Percentiles rank a stretch among this genome's conserved stretches.
Conservation (phyloP, 1,140 invertebrate species). For the Drosophila kurseongensis region DNA sequence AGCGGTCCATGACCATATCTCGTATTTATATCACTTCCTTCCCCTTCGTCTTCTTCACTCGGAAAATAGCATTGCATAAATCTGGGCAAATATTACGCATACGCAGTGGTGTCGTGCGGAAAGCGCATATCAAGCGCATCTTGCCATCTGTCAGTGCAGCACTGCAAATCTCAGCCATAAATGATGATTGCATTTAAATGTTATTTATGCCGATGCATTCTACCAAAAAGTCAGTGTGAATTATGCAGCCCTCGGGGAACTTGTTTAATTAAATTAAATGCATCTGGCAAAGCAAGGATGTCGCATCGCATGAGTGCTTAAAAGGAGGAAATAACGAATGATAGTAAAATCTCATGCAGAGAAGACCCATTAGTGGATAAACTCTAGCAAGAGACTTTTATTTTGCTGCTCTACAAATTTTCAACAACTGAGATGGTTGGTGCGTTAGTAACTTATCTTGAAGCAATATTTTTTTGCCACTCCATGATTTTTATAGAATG, state of each 20-base stretch:
- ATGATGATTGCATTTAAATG: constrained; percentile 62
- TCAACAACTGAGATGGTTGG: background rate
- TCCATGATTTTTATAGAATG: background rate
- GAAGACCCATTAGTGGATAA: constrained; percentile 6
- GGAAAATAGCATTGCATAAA: constrained; percentile 65
- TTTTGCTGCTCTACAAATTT: background rate
- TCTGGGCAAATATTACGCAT: constrained; percentile 68
- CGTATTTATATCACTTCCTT: constrained; percentile 48
- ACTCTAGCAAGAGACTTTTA: background rate
- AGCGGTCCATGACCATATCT: constrained; percentile 43
- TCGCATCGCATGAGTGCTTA: background rate
- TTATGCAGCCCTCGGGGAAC: constrained; percentile 30
- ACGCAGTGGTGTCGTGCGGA: constrained; percentile 31
- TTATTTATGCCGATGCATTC: constrained; percentile 44
- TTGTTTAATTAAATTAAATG: constrained; percentile 56
- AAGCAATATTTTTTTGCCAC: background rate
- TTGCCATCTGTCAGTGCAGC: constrained; percentile 32
- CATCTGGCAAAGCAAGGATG: constrained; percentile 5
- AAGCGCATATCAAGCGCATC: constrained; percentile 36
- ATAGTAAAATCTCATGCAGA: background rate
- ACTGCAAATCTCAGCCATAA: constrained; percentile 32
- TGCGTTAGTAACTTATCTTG: background rate
- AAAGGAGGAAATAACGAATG: background rate
- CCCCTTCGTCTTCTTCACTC: background rate
- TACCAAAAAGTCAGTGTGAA: constrained; percentile 34